These are phyloP conservation scores for Montipora capitata DNA, from an alignment of 92 coral and sea anemone genomes.

Conservation along the genomic window DNA sequence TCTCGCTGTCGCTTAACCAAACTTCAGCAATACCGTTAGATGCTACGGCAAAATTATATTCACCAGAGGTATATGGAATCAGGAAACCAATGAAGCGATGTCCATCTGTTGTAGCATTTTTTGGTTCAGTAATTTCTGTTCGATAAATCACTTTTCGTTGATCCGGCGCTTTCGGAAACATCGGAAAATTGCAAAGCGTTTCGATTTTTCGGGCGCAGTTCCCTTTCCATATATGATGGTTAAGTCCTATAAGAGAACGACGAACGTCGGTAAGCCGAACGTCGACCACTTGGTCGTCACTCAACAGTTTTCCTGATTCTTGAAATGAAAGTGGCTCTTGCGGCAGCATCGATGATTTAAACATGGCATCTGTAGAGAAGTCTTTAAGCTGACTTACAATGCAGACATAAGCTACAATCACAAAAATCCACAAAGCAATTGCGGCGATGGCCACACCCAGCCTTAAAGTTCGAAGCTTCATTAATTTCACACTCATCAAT, in stretches of 20 bases:
- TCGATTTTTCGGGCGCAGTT: slow-evolving; percentile 40
- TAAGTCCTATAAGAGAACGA: slow-evolving; percentile 18
- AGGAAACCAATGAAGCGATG: slow-evolving; percentile 68
- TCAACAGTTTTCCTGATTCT: too few species aligned
- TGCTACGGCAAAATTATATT: slow-evolving; percentile 38
- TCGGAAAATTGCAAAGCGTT: slow-evolving; percentile 50
- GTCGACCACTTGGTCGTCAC: too few species aligned
- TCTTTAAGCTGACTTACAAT: neutral
- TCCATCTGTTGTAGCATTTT: neutral
- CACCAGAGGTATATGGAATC: slow-evolving; percentile 47
- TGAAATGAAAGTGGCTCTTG: neutral
- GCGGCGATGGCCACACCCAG: neutral
- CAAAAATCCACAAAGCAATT: neutral
- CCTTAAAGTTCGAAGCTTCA: neutral
- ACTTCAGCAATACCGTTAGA: slow-evolving; percentile 59
- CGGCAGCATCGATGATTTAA: neutral
- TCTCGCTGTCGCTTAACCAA: slow-evolving; percentile 50
- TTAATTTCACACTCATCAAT: neutral
- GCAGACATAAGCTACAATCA: slow-evolving; percentile 17
- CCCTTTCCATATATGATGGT: slow-evolving; percentile 49
- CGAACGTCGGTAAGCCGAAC: neutral
- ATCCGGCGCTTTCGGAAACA: slow-evolving; percentile 75
- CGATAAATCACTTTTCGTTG: neutral
- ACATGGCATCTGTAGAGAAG: neutral
- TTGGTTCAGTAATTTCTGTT: slow-evolving; percentile 6